Evolutionary conservation across 2,113 vertebrate species (phyloP).

Genomic region (Stegostoma tigrinum): DNA sequence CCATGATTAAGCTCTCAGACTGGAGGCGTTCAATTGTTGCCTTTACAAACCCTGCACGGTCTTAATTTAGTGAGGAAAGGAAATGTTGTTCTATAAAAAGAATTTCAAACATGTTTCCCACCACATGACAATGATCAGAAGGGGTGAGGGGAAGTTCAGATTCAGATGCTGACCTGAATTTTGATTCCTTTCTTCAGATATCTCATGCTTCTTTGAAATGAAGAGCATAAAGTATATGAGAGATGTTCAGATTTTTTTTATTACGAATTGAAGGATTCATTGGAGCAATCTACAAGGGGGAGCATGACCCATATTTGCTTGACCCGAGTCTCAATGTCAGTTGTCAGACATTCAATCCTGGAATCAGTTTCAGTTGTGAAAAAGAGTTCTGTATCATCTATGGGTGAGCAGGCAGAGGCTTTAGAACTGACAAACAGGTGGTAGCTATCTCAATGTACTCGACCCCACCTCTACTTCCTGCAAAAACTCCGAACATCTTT

Average conservation of each 20-base stretch:
- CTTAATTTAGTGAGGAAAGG: not conserved
- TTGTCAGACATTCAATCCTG: too few species aligned
- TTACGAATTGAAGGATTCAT: not conserved
- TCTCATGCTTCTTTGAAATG: not conserved
- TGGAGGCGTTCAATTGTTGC: not conserved
- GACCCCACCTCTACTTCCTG: not conserved
- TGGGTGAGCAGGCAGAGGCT: not conserved
- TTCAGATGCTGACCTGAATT: not conserved
- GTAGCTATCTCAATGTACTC: not conserved
- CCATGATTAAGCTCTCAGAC: not conserved
- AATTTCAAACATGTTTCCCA: not conserved
- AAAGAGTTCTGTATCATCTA: not conserved
- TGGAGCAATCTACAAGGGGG: not conserved
- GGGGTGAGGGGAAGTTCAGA: not conserved
- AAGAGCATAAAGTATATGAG: not conserved
- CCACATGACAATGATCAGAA: not conserved
- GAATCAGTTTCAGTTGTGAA: too few species aligned
- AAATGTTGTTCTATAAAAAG: not conserved
- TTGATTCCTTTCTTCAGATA: not conserved
- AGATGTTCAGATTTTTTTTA: not conserved
- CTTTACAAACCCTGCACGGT: not conserved
- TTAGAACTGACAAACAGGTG: not conserved
- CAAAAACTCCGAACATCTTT: not conserved
- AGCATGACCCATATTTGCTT: not conserved
- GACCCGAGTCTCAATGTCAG: not conserved